phyloP scores from a whole-genome alignment of 2,797 vertebrate genomes.

The Melanotaenia boesemani region DNA sequence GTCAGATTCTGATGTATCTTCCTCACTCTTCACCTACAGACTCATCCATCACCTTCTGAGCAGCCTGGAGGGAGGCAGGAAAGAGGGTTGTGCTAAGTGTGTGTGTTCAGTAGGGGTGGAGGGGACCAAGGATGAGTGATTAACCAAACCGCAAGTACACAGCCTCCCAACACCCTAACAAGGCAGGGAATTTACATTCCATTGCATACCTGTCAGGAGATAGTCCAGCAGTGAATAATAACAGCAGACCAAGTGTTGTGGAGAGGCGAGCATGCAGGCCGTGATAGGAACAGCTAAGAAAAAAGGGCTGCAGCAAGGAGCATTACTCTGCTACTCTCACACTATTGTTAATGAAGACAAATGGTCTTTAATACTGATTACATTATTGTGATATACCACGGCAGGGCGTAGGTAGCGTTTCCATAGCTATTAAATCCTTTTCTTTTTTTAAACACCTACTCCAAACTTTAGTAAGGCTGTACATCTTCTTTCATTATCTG shows the following conservation, averaged over 20 bases:
- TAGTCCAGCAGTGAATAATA: conserved; percentile 76
- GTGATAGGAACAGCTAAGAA: conserved; percentile 44
- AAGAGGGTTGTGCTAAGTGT: conserved; percentile 20
- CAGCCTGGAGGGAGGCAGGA: conserved; percentile 26
- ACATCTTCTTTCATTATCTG: conserved; percentile 58
- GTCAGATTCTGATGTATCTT: conserved; percentile 64
- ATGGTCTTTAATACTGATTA: conserved; percentile 64
- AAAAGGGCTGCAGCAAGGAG: conserved; percentile 35
- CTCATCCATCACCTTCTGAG: conserved; percentile 76
- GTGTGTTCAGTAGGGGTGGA: conserved; percentile 11
- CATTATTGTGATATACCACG: conserved; percentile 43
- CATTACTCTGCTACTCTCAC: conserved; percentile 51
- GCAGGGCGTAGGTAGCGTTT: conserved; percentile 29
- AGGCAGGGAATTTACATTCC: conserved; percentile 79
- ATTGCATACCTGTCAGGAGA: conserved; percentile 78
- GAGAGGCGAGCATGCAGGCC: conserved; percentile 45
- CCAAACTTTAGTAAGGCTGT: conserved; percentile 23
- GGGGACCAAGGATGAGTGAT: conserved; percentile 73
- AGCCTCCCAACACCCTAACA: conserved; percentile 75
- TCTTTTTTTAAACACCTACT: conserved; percentile 32
- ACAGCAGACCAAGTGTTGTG: conserved; percentile 51
- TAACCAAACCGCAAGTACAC: conserved; percentile 77
- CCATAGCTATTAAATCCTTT: conserved; percentile 29
- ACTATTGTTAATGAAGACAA: conserved; percentile 75
- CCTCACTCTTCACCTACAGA: conserved; percentile 53